Base-by-base conservation (phyloP, 2,797 vertebrate species). In the Liasis olivaceus region DNA sequence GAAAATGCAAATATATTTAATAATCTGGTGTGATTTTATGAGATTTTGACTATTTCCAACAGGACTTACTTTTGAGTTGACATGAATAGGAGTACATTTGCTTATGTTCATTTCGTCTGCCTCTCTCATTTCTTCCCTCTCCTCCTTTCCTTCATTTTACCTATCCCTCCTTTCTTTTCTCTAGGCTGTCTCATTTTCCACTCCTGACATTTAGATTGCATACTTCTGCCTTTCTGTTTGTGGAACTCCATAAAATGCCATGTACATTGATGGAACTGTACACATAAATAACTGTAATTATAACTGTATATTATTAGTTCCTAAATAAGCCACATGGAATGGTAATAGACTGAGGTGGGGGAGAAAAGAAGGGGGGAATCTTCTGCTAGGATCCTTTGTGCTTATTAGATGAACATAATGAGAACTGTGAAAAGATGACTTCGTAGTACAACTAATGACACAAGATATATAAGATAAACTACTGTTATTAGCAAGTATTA, bases 351-450 rank as follows among this genome's bases (percentile, higher is more conserved):
- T 22, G 26, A 60, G 31, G 3, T 42, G 36, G 26, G 31, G 47
- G 3, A 42, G 72, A 9, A 22, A 4, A 88, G 62, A 93, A 93
- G 66, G 59, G 24, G 28, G 84, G 7, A 92, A 88, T 59, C 88
- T 95, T 95, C 87, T 87, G 92, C 56, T 15, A 22, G 63, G 22
- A 91, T 94, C 54, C 92, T 69, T 3, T 89, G 2, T 24, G 31
- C 54, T 2, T 22, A 93, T 95, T 94, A 93, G n/a, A 72, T 86
- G 81, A 85, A 9, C 64, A 88, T 62, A 95, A 90, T 87, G 95
- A 94, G 93, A 89, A 56, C 86, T 91, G 86, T 85, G 66, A 94
- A 91, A 90, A 58, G 20, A 85, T 93, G 26, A 31, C 20, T 96
- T 93, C 92, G 7, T 93, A 62, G 13, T 59, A 26, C 56, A 91